Conservation (phyloP, 2,113 vertebrate genomes). For the Lanius collurio region DNA sequence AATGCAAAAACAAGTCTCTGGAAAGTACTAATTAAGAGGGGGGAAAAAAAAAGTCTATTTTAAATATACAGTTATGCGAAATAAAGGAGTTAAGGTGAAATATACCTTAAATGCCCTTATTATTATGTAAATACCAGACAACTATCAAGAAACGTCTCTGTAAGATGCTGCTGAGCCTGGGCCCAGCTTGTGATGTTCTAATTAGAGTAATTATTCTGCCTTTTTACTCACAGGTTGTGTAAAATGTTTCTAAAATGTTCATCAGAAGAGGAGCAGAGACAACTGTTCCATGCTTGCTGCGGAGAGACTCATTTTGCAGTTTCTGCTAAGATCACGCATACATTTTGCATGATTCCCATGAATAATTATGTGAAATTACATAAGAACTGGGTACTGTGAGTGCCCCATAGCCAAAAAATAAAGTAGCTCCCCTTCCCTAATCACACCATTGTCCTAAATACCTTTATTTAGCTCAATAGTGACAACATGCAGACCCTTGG, state of each 20-base stretch:
- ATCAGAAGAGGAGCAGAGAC: not conserved
- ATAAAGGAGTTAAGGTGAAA: not conserved
- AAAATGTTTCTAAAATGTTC: constrained; percentile 2
- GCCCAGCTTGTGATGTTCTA: not conserved
- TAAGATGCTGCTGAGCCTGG: not conserved
- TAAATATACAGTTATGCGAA: not conserved
- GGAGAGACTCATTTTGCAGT: not conserved
- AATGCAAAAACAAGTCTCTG: not conserved
- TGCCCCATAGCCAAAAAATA: not conserved
- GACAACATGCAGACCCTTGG: not conserved
- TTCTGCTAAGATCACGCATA: not conserved
- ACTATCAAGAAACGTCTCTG: not conserved
- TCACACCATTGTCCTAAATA: not conserved
- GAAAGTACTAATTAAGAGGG: not conserved
- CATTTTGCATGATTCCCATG: not conserved
- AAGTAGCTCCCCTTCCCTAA: not conserved
- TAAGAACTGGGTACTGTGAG: not conserved
- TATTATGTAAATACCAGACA: not conserved
- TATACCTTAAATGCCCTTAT: not conserved
- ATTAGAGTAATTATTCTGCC: not conserved
- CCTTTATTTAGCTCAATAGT: not conserved
- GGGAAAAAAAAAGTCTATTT: not conserved
- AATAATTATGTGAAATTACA: not conserved
- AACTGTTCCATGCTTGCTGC: not conserved
- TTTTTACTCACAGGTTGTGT: not conserved